Conservation (phyloP, 2,888 invertebrate species). For the Tachina grossa region DNA sequence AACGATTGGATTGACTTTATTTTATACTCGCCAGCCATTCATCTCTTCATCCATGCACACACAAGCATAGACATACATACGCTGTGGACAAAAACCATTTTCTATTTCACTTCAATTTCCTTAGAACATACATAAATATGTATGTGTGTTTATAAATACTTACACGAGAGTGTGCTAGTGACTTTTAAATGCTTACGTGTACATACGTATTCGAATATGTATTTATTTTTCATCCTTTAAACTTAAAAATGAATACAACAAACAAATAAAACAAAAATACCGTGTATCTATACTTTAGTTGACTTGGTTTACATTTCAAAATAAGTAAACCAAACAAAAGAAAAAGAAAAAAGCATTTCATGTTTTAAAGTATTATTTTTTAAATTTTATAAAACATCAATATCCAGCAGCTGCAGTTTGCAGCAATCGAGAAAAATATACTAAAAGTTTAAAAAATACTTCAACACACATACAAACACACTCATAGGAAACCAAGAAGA, state of each 20-base stretch:
- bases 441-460: background rate
- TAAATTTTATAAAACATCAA: conserved; percentile 25
- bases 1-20: conserved; percentile 63
- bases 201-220: too few relatives aligned
- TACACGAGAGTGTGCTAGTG: background rate
- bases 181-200: background rate
- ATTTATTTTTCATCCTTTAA: conserved; percentile 38
- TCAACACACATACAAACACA: background rate
- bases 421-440: conserved; percentile 45
- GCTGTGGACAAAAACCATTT: conserved; percentile 48
- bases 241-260: conserved; percentile 43
- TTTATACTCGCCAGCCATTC: conserved; percentile 22
- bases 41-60: conserved; percentile 17
- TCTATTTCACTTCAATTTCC: conserved; percentile 47
- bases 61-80: conserved; percentile 16
- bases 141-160: background rate
- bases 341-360: background rate
- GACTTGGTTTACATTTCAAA: conserved; percentile 67
- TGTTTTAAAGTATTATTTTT: conserved; percentile 22
- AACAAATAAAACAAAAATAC: conserved; percentile 25
- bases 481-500: conserved; percentile 19
- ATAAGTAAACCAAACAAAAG: conserved; percentile 48
- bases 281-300: conserved; percentile 55
- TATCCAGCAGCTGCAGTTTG: conserved; percentile 58
- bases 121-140: background rate